A percentile compares a stretch with the other conserved stretches of the same genome.
These are phyloP conservation scores for Cyprinodon tularosa DNA, from an alignment of 2,113 vertebrate species.

Conservation along the genomic window DNA sequence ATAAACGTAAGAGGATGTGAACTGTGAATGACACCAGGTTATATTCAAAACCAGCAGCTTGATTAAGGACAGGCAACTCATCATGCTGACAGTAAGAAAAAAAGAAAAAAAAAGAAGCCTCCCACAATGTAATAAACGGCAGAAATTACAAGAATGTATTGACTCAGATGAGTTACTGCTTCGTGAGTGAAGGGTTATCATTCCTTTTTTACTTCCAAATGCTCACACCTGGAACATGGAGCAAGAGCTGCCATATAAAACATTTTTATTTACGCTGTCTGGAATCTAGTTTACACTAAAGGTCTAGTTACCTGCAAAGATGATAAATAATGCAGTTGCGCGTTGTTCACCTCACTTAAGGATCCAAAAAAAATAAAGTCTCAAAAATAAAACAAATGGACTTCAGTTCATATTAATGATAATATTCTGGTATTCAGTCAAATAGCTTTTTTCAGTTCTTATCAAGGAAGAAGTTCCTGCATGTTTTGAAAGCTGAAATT, in stretches of 20 bases:
- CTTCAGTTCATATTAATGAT: no score
- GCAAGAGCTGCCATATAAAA: not conserved
- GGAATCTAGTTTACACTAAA: not conserved
- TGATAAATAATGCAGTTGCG: not conserved
- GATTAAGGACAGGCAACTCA: constrained; percentile 5
- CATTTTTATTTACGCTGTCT: not conserved
- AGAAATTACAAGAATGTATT: constrained; percentile 27
- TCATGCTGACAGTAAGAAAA: not conserved
- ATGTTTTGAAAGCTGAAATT: no score
- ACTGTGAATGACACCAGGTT: not conserved
- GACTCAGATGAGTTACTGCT: constrained; percentile 20
- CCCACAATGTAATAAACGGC: constrained; percentile 11
- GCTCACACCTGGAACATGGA: constrained; percentile 9
- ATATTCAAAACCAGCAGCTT: not conserved
- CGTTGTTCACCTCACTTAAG: not conserved
- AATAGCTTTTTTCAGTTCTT: no score
- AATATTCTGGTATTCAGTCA: no score
- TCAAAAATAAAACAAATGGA: no score
- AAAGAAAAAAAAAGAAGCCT: not conserved
- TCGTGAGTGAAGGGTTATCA: constrained; percentile 15
- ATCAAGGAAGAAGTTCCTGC: no score
- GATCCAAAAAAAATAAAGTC: no score
- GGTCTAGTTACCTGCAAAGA: not conserved
- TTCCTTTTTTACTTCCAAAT: constrained; percentile 10
- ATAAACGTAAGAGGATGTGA: not conserved